Evolutionary conservation across 2,888 invertebrate genomes (phyloP), one percentile per base, ranked within the genome.

Genomic region (Cataglyphis rosenhaueri): DNA sequence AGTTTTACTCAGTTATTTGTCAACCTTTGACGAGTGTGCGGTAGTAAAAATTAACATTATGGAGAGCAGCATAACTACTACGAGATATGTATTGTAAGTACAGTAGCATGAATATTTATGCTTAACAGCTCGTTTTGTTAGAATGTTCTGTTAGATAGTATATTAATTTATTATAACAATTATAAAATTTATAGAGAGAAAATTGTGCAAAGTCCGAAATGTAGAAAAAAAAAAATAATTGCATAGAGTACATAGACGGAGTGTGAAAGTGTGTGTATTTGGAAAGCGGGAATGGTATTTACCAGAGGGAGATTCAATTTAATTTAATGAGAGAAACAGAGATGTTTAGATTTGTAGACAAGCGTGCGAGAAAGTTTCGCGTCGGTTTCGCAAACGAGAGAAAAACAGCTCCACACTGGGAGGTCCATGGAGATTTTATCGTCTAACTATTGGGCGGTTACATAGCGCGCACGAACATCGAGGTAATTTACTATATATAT

Each of bases 361-460:
- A 86, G 70, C 79, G 74, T 57, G 84, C 71, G 85, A 83, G 64
- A 71, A 84, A 83, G 86, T 88, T 90, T 85, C 84, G 84, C 86
- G 76, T 79, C 85, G 57, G 85, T 87, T 52, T 52, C 32, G 32
- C 84, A 82, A 85, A 75, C 81, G 64, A 70, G 70, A 84, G 84
- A 87, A 87, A 88, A 89, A 91, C 86, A 87, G 84, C 84, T 85
- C 70, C 73, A 78, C 86, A 83, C 82, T 87, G 90, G 88, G 88
- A 90, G 89, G 91, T 90, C 90, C 86, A 84, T 79, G 65, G 71
- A 88, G 91, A 90, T 91, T 87, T 91, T 89, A 91, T 91, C 91
- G 84, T 62, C 52, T 85, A 88, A 87, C 85, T 86, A 85, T 89
- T 85, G 90, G 90, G 82, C 88, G 89, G 91, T 87, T 88, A 90